Evolutionary conservation across 2,888 invertebrate genomes (phyloP).

Genomic region (Cosmopolites sordidus): DNA sequence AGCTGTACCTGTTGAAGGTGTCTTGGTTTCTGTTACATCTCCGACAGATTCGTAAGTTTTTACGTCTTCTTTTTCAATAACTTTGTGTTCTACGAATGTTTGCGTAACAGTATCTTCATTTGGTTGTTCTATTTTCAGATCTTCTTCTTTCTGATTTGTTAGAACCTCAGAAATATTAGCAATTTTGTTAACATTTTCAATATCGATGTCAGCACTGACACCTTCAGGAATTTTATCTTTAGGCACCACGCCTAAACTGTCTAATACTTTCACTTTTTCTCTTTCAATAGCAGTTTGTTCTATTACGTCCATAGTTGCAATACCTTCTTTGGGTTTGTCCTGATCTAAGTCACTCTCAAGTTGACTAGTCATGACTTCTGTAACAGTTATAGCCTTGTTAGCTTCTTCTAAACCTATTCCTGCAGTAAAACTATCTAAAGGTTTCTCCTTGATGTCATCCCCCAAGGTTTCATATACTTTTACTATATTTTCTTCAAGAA

Average conservation of each 20-base stretch:
- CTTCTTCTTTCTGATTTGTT: conserved; percentile 15
- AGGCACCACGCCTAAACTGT: neutral
- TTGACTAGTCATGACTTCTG: conserved; percentile 43
- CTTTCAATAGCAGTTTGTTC: conserved; percentile 16
- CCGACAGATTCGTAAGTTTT: conserved; percentile 18
- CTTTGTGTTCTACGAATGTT: conserved; percentile 9
- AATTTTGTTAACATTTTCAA: conserved; percentile 13
- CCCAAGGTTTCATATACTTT: conserved; percentile 23
- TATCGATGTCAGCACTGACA: conserved; percentile 11
- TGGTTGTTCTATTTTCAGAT: conserved; percentile 9
- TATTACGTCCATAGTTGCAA: conserved; percentile 16
- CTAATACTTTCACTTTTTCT: conserved; percentile 15
- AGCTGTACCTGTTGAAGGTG: conserved; percentile 15
- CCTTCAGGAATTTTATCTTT: conserved; percentile 8
- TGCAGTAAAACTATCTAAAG: conserved; percentile 22
- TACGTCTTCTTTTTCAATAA: conserved; percentile 14
- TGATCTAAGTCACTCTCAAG: conserved; percentile 39
- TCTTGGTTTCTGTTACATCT: neutral
- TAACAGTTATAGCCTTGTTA: conserved; percentile 37
- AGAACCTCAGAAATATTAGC: conserved; percentile 10
- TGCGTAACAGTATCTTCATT: conserved; percentile 9
- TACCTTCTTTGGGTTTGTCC: conserved; percentile 25
- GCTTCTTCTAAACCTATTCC: conserved; percentile 39
- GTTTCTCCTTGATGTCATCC: neutral
- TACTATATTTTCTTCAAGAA: conserved; percentile 19